Base-by-base conservation (phyloP, 1,140 invertebrate species). In the Drosophila fuyamai region DNA sequence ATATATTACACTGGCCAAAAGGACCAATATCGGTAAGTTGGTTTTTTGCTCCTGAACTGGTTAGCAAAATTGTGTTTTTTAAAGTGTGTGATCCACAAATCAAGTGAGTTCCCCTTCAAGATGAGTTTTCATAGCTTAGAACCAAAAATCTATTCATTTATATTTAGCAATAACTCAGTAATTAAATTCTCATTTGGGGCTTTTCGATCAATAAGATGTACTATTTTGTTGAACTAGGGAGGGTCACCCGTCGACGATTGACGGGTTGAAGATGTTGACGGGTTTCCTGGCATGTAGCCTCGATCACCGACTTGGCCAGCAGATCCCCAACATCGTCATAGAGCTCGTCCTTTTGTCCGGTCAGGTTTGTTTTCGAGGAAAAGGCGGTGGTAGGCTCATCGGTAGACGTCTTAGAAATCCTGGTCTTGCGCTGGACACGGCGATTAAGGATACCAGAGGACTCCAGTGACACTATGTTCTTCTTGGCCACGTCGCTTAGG, bases 1-100 rank as follows among this genome's bases (percentile, higher is more conserved):
- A 79, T 7, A 76, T 90, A 9, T 14, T 84, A 2, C 10, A 56
- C 10, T 53, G 74, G 32, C 81, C 80, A 6, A 73, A 81, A 41
- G 40, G 38, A 12, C 78, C 68, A 36, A 41, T 83, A 38, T 57
- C 67, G 74, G 88, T 90, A 16, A 90, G 88, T 5, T 29, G 3
- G 4, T 3, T 23, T 48, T 27, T 14, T 0, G 8, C 36, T 23
- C 8, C 4, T 1, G 6, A 13, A 10, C 16, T 57, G 18, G 4
- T 56, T 27, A 14, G 1, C 38, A 6, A 8, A 7, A 10, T 5
- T 47, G 7, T 40, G n/a, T 23, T 2, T 2, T 18, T 18, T 18
- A 2, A 18, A 18, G 18, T 18, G 18, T 18, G 18, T 18, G 18
- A 18, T 18, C 18, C 18, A 18, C 18, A 18, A 18, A 18, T 18